These are phyloP conservation scores for Eptatretus burgeri DNA, from an alignment of 2,113 vertebrate genomes.

Conservation along the genomic window DNA sequence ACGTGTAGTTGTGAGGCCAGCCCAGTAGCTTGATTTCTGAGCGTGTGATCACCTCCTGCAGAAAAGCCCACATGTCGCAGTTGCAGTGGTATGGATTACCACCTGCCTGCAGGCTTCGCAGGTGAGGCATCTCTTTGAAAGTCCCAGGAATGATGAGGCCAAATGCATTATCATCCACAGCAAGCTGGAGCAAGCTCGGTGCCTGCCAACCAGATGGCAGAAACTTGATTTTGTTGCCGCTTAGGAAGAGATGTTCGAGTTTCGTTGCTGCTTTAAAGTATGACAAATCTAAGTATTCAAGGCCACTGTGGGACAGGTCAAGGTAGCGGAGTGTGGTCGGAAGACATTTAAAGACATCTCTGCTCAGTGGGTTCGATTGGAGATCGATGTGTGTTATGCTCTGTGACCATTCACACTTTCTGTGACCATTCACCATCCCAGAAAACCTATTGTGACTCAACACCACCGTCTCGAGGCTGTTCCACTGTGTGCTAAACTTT, in stretches of 20 bases:
- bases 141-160: constrained; percentile 24
- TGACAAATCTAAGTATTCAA: constrained; percentile 26
- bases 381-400: constrained; percentile 21
- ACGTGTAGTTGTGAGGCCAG: constrained; percentile 33
- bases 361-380: constrained; percentile 19
- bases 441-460: constrained; percentile 25
- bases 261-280: constrained; percentile 21
- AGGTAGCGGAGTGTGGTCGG: constrained; percentile 24
- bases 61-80: constrained; percentile 31
- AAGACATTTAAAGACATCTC: constrained; percentile 21
- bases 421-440: constrained; percentile 9
- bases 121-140: constrained; percentile 22
- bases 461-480: constrained; percentile 19
- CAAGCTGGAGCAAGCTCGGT: constrained; percentile 15
- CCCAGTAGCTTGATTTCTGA: constrained; percentile 19
- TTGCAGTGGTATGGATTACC: constrained; percentile 48
- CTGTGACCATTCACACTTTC: constrained; percentile 20
- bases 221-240: constrained; percentile 43
- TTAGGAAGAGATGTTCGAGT: constrained; percentile 22
- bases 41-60: constrained; percentile 17
- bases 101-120: constrained; percentile 21
- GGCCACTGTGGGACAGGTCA: constrained; percentile 28
- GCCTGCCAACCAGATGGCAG: constrained; percentile 28
- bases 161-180: constrained; percentile 38
- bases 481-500: constrained; percentile 17